These are phyloP conservation scores for Tapirus indicus DNA, from an alignment of 2,797 vertebrate species.

Conservation along the genomic window DNA sequence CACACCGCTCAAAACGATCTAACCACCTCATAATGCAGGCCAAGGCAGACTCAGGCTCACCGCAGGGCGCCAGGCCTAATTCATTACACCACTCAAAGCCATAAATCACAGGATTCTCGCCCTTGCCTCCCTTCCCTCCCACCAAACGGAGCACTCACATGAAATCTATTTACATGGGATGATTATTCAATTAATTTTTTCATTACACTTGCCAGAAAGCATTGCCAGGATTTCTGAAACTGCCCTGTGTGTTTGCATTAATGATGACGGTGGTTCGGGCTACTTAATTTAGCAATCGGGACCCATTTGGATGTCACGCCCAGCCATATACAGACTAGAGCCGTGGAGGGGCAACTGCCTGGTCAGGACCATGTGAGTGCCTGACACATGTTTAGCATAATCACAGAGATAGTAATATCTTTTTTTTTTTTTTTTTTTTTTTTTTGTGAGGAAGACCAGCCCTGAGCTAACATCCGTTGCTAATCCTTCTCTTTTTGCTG, in stretches of 20 bases:
- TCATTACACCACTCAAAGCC: slow-evolving; percentile 52
- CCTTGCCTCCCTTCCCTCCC: background rate
- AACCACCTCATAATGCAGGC: slow-evolving; percentile 52
- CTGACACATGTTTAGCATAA: background rate
- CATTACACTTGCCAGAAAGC: slow-evolving; percentile 88
- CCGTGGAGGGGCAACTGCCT: background rate
- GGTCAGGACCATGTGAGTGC: background rate
- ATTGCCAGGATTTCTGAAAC: slow-evolving; percentile 83
- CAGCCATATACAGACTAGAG: background rate
- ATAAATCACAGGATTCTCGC: slow-evolving; percentile 82
- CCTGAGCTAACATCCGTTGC: too few relatives aligned
- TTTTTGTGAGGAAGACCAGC: too few relatives aligned
- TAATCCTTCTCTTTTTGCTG: too few relatives aligned
- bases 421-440: too few relatives aligned
- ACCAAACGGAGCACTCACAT: slow-evolving; percentile 80
- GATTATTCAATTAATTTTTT: slow-evolving; percentile 90
- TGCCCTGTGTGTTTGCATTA: slow-evolving; percentile 83
- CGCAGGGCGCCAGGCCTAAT: background rate
- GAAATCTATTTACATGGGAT: slow-evolving; percentile 88
- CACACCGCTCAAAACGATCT: slow-evolving; percentile 57
- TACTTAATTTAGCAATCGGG: slow-evolving; percentile 62
- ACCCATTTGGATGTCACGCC: slow-evolving; percentile 64
- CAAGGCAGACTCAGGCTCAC: background rate
- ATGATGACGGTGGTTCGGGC: slow-evolving; percentile 72
- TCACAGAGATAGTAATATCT: background rate